Conservation (phyloP, 1,140 invertebrate species). For the Saccostrea echinata region DNA sequence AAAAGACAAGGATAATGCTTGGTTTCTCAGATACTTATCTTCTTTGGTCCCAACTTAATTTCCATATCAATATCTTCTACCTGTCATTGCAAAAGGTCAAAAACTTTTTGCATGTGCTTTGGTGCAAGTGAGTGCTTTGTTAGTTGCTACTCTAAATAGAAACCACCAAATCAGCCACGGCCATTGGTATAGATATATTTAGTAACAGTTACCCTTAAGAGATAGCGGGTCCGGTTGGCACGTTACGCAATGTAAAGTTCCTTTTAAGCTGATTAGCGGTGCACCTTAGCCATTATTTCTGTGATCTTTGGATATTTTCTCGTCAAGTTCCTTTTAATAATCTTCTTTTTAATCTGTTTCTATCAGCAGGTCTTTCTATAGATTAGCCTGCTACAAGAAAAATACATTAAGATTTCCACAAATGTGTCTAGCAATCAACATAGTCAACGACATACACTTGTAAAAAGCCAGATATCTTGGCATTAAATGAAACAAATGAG, state of each 20-base stretch:
- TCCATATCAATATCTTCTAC: slow-evolving; percentile 38
- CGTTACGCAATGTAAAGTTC: slow-evolving; percentile 7
- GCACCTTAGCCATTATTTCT: slow-evolving; percentile 31
- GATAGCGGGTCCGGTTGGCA: not conserved
- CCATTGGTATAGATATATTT: slow-evolving; percentile 25
- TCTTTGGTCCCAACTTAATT: slow-evolving; percentile 33
- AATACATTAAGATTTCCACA: slow-evolving; percentile 56
- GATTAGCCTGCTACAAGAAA: slow-evolving; percentile 57
- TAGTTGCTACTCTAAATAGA: not conserved
- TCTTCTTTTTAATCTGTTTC: slow-evolving; percentile 49
- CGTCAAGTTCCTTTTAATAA: slow-evolving; percentile 56
- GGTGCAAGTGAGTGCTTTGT: slow-evolving; percentile 12
- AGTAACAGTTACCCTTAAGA: not conserved
- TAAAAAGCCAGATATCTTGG: slow-evolving; percentile 30
- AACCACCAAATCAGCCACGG: slow-evolving; percentile 13
- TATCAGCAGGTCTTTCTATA: slow-evolving; percentile 52
- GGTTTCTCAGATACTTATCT: slow-evolving; percentile 25
- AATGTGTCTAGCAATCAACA: slow-evolving; percentile 4
- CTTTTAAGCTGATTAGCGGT: slow-evolving; percentile 14
- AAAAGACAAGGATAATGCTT: slow-evolving; percentile 40
- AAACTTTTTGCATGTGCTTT: slow-evolving; percentile 23
- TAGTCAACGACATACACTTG: slow-evolving; percentile 32
- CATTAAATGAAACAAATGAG: slow-evolving; percentile 37
- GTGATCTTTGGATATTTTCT: slow-evolving; percentile 49
- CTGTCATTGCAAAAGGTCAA: slow-evolving; percentile 12